These are phyloP conservation scores for Sycobia sp. DNA, from an alignment of 1,140 invertebrate genomes.

Conservation along the genomic window DNA sequence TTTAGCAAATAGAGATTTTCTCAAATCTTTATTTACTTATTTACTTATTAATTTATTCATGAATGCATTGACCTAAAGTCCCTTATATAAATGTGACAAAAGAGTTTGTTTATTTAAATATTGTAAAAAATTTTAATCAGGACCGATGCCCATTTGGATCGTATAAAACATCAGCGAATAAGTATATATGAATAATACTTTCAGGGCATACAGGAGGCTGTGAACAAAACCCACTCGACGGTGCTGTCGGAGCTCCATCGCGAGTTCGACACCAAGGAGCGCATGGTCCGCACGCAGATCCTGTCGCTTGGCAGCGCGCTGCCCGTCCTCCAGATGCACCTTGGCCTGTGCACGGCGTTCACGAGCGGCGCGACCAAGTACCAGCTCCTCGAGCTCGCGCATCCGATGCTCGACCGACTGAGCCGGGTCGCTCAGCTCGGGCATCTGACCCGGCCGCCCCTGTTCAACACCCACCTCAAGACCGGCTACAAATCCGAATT, in stretches of 20 bases:
- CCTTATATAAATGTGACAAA: no score
- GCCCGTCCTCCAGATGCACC: conserved; percentile 70
- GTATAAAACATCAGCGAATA: no score
- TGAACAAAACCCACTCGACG: conserved; percentile 69
- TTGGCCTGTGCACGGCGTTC: conserved; percentile 72
- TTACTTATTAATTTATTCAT: no score
- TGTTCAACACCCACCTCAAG: conserved; percentile 57
- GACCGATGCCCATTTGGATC: no score
- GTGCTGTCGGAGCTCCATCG: conserved; percentile 70
- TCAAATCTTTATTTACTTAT: no score
- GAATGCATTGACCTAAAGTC: no score
- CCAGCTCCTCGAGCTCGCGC: conserved; percentile 73
- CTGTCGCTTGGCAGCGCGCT: conserved; percentile 65
- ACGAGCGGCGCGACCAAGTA: conserved; percentile 72
- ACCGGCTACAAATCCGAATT: conserved; percentile 72
- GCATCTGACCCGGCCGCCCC: conserved; percentile 67
- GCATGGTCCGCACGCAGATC: conserved; percentile 68
- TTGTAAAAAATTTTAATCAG: no score
- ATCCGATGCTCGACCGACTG: conserved; percentile 70
- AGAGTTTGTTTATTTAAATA: no score
- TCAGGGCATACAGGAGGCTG: conserved; percentile 70
- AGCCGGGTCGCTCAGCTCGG: conserved; percentile 69
- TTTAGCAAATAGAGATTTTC: no score
- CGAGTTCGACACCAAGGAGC: conserved; percentile 72
- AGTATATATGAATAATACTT: no score